Evolutionary conservation across 2,888 invertebrate genomes (phyloP).

Genomic region (Elegia similella): DNA sequence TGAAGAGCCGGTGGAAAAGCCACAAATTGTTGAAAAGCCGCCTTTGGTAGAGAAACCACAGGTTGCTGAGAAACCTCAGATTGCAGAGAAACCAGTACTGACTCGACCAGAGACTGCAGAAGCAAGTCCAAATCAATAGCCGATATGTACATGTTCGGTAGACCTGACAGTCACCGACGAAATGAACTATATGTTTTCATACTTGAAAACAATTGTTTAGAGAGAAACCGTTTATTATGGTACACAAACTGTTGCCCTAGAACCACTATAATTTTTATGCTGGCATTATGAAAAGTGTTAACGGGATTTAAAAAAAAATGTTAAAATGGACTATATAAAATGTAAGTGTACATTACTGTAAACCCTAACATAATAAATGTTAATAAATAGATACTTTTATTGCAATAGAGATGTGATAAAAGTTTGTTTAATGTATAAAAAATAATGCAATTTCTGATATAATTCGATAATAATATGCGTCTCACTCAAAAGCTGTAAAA

Average conservation of each 20-base stretch:
- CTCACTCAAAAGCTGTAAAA: neutral
- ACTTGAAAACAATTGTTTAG: slow-evolving; percentile 67
- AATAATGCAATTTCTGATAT: slow-evolving; percentile 8
- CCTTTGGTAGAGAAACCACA: slow-evolving; percentile 53
- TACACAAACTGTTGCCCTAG: slow-evolving; percentile 24
- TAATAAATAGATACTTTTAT: slow-evolving; percentile 23
- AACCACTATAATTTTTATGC: slow-evolving; percentile 28
- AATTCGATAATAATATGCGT: slow-evolving; percentile 1
- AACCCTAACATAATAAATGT: slow-evolving; percentile 21
- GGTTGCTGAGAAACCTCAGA: slow-evolving; percentile 57
- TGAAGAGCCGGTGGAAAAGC: slow-evolving; percentile 41
- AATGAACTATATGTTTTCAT: slow-evolving; percentile 70
- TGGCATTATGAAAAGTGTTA: slow-evolving; percentile 24
- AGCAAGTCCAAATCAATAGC: slow-evolving; percentile 70
- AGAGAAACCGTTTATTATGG: slow-evolving; percentile 21
- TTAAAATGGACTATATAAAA: slow-evolving; percentile 13
- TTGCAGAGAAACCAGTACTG: slow-evolving; percentile 59
- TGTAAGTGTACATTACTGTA: slow-evolving; percentile 42
- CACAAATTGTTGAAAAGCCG: slow-evolving; percentile 42
- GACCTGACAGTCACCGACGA: slow-evolving; percentile 45
- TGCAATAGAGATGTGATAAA: slow-evolving; percentile 18
- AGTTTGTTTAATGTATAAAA: slow-evolving; percentile 12
- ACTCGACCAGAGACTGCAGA: slow-evolving; percentile 59
- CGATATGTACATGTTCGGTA: slow-evolving; percentile 57
- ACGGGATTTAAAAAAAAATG: slow-evolving; percentile 7